phyloP scores from a whole-genome alignment of 2,797 vertebrate species.

The Danionella dracula region DNA sequence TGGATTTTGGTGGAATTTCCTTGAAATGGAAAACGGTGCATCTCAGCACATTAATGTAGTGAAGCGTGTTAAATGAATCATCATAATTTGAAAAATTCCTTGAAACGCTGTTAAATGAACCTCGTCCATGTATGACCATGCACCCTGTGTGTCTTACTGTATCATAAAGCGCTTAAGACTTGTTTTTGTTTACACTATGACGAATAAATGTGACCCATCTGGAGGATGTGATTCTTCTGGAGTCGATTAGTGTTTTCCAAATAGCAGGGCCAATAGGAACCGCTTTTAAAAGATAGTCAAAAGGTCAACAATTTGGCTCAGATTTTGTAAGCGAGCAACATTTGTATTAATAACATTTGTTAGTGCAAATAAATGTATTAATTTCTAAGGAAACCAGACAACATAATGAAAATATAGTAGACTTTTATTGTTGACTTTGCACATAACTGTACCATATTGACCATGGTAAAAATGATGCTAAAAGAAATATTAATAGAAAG shows the following conservation, averaged over 20 bases:
- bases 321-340: too few species aligned
- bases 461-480: too few species aligned
- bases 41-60: not conserved
- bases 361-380: too few species aligned
- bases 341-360: too few species aligned
- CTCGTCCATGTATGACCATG: not conserved
- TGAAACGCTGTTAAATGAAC: constrained; percentile 25
- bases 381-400: too few species aligned
- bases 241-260: constrained; percentile 41
- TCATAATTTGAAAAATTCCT: constrained; percentile 9
- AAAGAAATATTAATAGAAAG: too few species aligned
- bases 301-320: too few species aligned
- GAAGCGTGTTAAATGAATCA: constrained; percentile 6
- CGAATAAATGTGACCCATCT: constrained; percentile 56
- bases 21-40: not conserved
- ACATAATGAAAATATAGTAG: too few species aligned
- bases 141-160: not conserved
- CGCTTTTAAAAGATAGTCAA: too few species aligned
- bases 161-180: constrained; percentile 6
- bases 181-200: constrained; percentile 41
- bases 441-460: too few species aligned
- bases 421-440: too few species aligned
- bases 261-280: too few species aligned
- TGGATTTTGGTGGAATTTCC: not conserved
- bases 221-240: constrained; percentile 44